Percentiles rank a stretch among this genome's conserved stretches.
Conservation (phyloP, 2,113 vertebrate genomes). For the Oryzias curvinotus region DNA sequence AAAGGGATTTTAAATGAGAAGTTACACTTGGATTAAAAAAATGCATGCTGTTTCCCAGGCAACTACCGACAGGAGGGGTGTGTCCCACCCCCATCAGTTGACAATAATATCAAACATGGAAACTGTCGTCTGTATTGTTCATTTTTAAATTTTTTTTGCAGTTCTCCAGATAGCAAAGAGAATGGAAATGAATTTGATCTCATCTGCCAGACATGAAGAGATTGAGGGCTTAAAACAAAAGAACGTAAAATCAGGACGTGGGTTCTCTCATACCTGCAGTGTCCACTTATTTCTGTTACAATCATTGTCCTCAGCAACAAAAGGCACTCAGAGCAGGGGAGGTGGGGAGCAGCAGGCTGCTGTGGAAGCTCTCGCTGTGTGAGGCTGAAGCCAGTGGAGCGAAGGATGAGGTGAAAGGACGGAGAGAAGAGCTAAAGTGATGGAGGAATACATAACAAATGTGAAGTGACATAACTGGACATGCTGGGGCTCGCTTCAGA, state of each 20-base stretch:
- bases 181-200: conserved; percentile 17
- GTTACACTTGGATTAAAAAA: too few species aligned
- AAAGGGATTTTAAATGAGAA: too few species aligned
- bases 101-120: neutral
- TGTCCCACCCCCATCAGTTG: too few species aligned
- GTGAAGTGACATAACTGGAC: conserved; percentile 40
- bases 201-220: conserved; percentile 5
- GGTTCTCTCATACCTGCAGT: neutral
- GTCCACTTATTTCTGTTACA: neutral
- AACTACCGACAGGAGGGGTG: too few species aligned
- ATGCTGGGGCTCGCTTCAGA: conserved; percentile 17
- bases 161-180: neutral
- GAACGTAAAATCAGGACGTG: neutral
- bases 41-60: too few species aligned
- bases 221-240: neutral
- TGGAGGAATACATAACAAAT: conserved; percentile 50
- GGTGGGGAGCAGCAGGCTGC: conserved; percentile 8
- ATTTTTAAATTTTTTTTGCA: neutral
- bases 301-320: conserved; percentile 4
- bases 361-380: conserved; percentile 31
- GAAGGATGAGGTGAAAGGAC: conserved; percentile 41
- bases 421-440: conserved; percentile 9
- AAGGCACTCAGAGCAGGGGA: neutral
- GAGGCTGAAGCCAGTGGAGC: conserved; percentile 49
- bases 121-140: neutral